A percentile compares a stretch with the other conserved stretches of the same genome.
phyloP scores from a whole-genome alignment of 2,113 vertebrate species.

The Anser brachyrhynchus region DNA sequence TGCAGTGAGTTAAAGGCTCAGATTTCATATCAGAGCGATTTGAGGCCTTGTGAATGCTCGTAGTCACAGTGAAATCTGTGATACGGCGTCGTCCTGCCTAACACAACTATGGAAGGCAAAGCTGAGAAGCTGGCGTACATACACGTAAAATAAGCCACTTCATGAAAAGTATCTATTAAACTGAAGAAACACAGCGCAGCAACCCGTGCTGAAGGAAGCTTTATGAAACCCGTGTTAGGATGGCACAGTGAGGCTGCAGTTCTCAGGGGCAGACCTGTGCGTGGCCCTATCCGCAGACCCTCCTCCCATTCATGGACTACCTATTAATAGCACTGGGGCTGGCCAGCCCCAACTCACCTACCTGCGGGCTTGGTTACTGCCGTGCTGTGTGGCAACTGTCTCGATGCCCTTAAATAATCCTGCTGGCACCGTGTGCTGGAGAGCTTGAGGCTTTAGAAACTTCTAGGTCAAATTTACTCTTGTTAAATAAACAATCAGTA shows the following conservation, averaged over 20 bases:
- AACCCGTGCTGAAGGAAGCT: neutral
- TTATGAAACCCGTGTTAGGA: neutral
- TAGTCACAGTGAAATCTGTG: neutral
- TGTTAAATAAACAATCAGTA: conserved; percentile 11
- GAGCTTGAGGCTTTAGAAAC: neutral
- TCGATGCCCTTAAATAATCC: conserved; percentile 16
- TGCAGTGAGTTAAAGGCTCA: neutral
- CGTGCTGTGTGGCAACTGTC: neutral
- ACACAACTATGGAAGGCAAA: neutral
- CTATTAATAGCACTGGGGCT: neutral
- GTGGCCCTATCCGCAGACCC: neutral
- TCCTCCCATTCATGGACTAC: neutral
- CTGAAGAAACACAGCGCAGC: neutral
- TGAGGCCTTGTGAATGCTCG: neutral
- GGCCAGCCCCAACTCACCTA: neutral
- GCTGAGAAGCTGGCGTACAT: neutral
- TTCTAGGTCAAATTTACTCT: conserved; percentile 19
- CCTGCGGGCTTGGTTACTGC: neutral
- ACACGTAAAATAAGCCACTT: neutral
- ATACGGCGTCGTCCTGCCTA: neutral
- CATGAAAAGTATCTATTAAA: neutral
- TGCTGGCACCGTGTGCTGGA: neutral
- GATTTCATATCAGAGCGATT: neutral
- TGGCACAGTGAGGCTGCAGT: rapidly evolving
- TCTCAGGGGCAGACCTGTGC: neutral